These are phyloP conservation scores for Athene noctua DNA, from an alignment of 2,113 vertebrate genomes.

Conservation along the genomic window DNA sequence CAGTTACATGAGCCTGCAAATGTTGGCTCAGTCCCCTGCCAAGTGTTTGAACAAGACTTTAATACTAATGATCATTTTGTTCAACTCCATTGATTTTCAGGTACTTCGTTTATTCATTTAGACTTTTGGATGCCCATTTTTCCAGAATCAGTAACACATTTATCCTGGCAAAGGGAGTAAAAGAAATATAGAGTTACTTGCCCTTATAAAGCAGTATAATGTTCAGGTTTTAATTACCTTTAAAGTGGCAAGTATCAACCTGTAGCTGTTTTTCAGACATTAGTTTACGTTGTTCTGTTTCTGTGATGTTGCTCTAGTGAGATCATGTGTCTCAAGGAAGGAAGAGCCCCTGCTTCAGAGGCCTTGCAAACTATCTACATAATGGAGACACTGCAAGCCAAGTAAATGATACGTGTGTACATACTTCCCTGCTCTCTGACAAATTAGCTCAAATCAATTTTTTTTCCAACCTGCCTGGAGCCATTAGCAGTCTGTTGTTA, in stretches of 20 bases:
- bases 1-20: slow-evolving; percentile 30
- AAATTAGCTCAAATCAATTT: neutral
- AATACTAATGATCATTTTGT: slow-evolving; percentile 53
- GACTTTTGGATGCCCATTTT: slow-evolving; percentile 2
- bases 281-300: neutral
- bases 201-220: neutral
- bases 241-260: neutral
- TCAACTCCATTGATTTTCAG: slow-evolving; percentile 48
- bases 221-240: neutral
- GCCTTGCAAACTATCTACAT: neutral
- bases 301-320: neutral
- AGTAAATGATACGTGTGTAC: rapidly evolving
- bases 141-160: slow-evolving; percentile 22
- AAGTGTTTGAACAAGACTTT: slow-evolving; percentile 49
- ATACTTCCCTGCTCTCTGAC: neutral
- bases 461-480: neutral
- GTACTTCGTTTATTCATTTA: slow-evolving; percentile 24
- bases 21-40: slow-evolving; percentile 11
- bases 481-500: neutral
- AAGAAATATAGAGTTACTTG: neutral
- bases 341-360: neutral
- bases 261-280: neutral
- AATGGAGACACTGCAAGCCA: rapidly evolving
- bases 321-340: neutral
- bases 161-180: neutral